phyloP scores from a whole-genome alignment of 2,113 vertebrate genomes.

The Sprattus sprattus region DNA sequence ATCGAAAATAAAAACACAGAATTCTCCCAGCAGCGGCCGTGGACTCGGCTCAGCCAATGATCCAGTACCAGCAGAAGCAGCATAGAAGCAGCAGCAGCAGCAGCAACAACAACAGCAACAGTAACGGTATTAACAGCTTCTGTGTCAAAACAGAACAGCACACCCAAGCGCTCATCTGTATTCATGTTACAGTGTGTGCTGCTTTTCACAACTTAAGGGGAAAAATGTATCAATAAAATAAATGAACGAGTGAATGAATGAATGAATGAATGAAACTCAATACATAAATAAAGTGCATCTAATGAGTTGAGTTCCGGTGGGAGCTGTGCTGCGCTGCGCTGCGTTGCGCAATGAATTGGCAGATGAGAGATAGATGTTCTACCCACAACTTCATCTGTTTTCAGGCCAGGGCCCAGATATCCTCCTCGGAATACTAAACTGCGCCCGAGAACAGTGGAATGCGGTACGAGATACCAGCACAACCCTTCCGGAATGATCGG shows the following conservation, averaged over 20 bases:
- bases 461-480: background rate
- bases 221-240: too few species aligned
- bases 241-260: background rate
- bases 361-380: background rate
- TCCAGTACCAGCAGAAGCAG: background rate
- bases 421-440: background rate
- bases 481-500: background rate
- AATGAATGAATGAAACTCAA: too few species aligned
- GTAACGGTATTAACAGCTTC: background rate
- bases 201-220: background rate
- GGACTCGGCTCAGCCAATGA: background rate
- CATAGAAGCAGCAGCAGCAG: background rate
- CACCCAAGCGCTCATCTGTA: background rate
- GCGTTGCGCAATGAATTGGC: background rate
- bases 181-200: background rate
- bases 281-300: too few species aligned
- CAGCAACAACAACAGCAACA: background rate
- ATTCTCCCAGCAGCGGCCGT: background rate
- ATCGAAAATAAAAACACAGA: background rate
- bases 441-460: background rate
- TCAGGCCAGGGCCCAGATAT: background rate
- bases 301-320: background rate
- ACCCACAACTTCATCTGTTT: background rate
- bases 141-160: background rate
- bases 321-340: background rate